A percentile compares a stretch with the other conserved stretches of the same genome.
These are phyloP conservation scores for Montipora capitata DNA, from an alignment of 92 coral and sea anemone species.

Conservation along the genomic window DNA sequence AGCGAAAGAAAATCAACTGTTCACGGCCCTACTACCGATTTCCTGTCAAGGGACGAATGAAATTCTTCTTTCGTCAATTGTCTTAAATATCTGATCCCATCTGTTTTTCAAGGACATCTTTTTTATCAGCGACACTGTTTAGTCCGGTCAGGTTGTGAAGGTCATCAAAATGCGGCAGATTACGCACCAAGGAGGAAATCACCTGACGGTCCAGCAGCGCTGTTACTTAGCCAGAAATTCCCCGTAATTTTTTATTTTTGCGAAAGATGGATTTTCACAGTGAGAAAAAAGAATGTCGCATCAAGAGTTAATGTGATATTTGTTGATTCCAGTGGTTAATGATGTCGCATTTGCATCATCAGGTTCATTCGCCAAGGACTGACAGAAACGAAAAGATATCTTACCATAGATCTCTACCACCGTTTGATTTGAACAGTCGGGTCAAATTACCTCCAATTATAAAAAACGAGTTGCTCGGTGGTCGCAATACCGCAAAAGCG, in stretches of 20 bases:
- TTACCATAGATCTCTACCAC: conserved; percentile 39
- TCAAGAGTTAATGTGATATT: neutral
- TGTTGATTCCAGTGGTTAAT: neutral
- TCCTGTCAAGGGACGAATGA: neutral
- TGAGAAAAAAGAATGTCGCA: neutral
- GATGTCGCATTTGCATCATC: conserved; percentile 33
- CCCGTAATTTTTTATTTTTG: neutral
- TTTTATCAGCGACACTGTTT: neutral
- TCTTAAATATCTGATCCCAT: neutral
- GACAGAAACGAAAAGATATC: neutral
- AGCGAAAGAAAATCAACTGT: no score
- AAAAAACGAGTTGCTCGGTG: conserved; percentile 30
- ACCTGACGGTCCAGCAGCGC: conserved; percentile 16
- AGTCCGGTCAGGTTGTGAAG: neutral
- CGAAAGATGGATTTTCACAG: neutral
- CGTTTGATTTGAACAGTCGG: conserved; percentile 52
- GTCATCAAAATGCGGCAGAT: conserved; percentile 28
- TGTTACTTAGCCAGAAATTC: neutral
- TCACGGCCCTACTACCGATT: neutral
- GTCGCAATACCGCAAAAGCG: neutral
- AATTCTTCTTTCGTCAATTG: conserved; percentile 1
- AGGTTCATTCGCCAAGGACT: conserved; percentile 19
- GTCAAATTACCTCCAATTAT: conserved; percentile 78
- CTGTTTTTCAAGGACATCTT: neutral
- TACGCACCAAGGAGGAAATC: neutral